These are phyloP conservation scores for Channa argus DNA, from an alignment of 2,113 vertebrate genomes.

Conservation along the genomic window DNA sequence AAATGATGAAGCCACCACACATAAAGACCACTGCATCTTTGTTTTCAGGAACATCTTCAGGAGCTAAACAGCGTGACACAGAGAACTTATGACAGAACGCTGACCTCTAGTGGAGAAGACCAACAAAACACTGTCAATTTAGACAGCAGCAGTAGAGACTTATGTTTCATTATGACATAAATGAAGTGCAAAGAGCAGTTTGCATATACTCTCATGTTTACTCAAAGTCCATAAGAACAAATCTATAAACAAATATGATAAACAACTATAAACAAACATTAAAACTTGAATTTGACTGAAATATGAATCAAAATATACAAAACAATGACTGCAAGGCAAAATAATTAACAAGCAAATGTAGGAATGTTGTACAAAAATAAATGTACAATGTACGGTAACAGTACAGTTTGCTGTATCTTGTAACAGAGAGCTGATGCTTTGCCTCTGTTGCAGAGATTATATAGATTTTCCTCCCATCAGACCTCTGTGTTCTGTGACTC, in stretches of 20 bases:
- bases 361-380: too few species aligned
- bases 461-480: too few species aligned
- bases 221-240: slow-evolving; percentile 36
- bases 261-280: too few species aligned
- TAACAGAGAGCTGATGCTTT: too few species aligned
- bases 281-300: too few species aligned
- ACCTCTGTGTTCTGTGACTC: too few species aligned
- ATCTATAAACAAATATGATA: slow-evolving; percentile 38
- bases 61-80: not conserved
- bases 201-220: slow-evolving; percentile 23
- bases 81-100: slow-evolving; percentile 33
- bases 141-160: not conserved
- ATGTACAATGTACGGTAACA: too few species aligned
- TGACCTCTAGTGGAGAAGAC: slow-evolving; percentile 73
- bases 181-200: not conserved
- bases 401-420: too few species aligned
- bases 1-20: slow-evolving; percentile 19
- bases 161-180: not conserved
- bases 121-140: not conserved
- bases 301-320: too few species aligned
- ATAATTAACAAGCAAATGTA: too few species aligned
- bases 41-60: slow-evolving; percentile 4
- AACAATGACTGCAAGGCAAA: too few species aligned
- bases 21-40: not conserved
- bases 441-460: too few species aligned